phyloP scores from a whole-genome alignment of 1,140 invertebrate species.

The Apis cerana region DNA sequence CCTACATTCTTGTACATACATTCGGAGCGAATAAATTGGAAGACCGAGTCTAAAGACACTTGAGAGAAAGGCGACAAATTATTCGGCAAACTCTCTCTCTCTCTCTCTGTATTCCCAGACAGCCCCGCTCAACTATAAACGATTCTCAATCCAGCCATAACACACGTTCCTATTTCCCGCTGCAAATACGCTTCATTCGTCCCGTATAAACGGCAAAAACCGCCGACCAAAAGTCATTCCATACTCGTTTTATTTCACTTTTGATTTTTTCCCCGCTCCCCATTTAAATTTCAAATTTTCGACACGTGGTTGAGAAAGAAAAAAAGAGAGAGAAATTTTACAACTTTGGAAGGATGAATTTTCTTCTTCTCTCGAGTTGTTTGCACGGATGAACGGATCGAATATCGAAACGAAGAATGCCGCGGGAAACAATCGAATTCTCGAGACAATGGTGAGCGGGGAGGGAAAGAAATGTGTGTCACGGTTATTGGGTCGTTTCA shows the following conservation, averaged over 20 bases:
- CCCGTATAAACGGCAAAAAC: neutral
- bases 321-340: neutral
- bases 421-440: neutral
- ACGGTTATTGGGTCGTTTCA: slow-evolving; percentile 47
- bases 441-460: neutral
- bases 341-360: too few relatives aligned
- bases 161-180: neutral
- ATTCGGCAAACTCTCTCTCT: slow-evolving; percentile 2
- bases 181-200: neutral
- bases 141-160: slow-evolving; percentile 24
- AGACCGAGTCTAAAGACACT: neutral
- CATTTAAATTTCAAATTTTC: slow-evolving; percentile 1
- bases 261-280: neutral
- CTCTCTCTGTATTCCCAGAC: neutral
- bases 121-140: slow-evolving; percentile 20
- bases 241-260: neutral
- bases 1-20: too few relatives aligned
- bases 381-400: neutral
- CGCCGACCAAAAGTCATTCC: neutral
- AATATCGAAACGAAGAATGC: neutral
- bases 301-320: too few relatives aligned
- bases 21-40: neutral
- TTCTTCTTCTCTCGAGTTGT: too few relatives aligned
- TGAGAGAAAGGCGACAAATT: neutral
- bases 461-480: slow-evolving; percentile 36